Evolutionary conservation across 1,140 invertebrate species (phyloP).

Genomic region (Teleopsis dalmanni): DNA sequence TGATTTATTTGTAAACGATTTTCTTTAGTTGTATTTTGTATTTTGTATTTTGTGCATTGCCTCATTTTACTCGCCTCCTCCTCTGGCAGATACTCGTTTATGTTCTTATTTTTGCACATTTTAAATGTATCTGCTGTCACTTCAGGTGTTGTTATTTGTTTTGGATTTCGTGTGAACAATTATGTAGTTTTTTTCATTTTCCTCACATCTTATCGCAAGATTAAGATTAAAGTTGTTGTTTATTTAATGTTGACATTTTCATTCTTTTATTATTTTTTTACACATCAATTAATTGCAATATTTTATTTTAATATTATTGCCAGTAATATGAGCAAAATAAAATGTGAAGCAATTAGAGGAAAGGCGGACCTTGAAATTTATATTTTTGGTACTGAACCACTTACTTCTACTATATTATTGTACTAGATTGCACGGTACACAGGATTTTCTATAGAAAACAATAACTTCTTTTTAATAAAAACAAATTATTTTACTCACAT

Average conservation of each 20-base stretch:
- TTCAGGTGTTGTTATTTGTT: conserved; percentile 8
- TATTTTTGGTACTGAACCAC: too few species aligned
- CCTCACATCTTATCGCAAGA: conserved; percentile 2
- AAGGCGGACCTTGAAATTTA: too few species aligned
- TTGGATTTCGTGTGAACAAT: background rate
- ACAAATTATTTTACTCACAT: too few species aligned
- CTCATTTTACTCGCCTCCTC: background rate
- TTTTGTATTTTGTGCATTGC: too few species aligned
- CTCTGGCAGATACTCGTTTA: background rate
- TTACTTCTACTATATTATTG: too few species aligned
- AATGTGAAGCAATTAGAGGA: too few species aligned
- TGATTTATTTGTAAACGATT: conserved; percentile 45
- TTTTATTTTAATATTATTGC: background rate
- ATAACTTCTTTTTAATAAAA: too few species aligned
- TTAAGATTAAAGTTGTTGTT: conserved; percentile 19
- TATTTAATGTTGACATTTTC: conserved; percentile 38
- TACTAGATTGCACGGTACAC: too few species aligned
- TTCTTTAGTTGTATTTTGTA: too few species aligned
- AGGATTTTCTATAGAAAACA: too few species aligned
- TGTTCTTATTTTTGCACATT: conserved; percentile 3
- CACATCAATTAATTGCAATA: background rate
- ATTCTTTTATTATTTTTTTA: conserved; percentile 12
- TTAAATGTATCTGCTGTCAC: conserved; percentile 1
- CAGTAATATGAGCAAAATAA: background rate
- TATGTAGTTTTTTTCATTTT: conserved; percentile 1